A percentile compares a stretch with the other conserved stretches of the same genome.
Evolutionary conservation across 2,888 invertebrate species (phyloP).

Genomic region (Bhutanitis thaidina): DNA sequence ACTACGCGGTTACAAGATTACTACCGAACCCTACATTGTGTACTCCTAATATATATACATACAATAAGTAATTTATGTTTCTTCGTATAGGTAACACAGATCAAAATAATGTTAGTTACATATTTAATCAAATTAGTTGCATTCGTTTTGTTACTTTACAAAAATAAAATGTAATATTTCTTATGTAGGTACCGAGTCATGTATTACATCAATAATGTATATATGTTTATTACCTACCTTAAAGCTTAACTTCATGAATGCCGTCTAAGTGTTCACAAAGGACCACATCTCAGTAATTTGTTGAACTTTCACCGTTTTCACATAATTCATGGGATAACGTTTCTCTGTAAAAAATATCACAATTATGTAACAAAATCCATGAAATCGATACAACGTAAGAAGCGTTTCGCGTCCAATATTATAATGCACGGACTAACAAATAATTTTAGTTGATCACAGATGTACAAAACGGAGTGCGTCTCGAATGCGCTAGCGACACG

Average conservation of each 20-base stretch:
- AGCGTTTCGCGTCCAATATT: slow-evolving; percentile 1
- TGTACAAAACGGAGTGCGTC: slow-evolving; percentile 17
- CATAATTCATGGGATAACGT: slow-evolving; percentile 29
- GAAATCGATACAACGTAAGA: background rate
- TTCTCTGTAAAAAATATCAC: slow-evolving; percentile 7
- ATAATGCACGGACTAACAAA: slow-evolving; percentile 16
- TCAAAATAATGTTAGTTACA: too few species aligned
- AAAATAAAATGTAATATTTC: too few species aligned
- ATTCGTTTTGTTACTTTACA: too few species aligned
- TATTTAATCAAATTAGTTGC: background rate
- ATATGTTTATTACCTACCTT: slow-evolving; percentile 45
- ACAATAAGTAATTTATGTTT: too few species aligned
- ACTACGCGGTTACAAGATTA: too few species aligned
- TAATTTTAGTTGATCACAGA: slow-evolving; percentile 1
- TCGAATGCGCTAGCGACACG: slow-evolving; percentile 22
- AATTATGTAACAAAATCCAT: slow-evolving; percentile 14
- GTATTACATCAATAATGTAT: background rate
- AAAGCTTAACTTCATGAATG: slow-evolving; percentile 64
- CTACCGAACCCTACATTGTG: too few species aligned
- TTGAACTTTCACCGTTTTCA: slow-evolving; percentile 63
- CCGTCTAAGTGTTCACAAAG: slow-evolving; percentile 57
- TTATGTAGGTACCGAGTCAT: too few species aligned
- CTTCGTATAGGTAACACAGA: too few species aligned
- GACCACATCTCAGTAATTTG: slow-evolving; percentile 63
- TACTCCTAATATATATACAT: too few species aligned